Conservation (phyloP, 2,113 vertebrate species). For the Panurus biarmicus region DNA sequence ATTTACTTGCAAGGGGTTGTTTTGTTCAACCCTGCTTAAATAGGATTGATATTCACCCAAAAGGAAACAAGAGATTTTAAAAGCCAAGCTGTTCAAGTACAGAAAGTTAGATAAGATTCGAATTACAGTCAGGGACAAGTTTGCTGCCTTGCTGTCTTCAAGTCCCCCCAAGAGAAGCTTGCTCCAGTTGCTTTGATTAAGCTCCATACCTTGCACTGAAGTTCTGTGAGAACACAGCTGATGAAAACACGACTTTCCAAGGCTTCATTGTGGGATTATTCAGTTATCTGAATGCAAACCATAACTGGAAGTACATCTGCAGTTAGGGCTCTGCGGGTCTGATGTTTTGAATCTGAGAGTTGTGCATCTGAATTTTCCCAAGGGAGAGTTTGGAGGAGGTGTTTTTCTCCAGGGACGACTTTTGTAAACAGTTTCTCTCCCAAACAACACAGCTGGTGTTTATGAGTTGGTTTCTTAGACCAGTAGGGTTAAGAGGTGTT, state of each 20-base stretch:
- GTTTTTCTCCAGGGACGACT: too few relatives aligned
- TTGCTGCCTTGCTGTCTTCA: not conserved
- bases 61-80: not conserved
- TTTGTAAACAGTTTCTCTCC: too few relatives aligned
- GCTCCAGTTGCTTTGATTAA: not conserved
- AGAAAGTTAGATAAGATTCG: not conserved
- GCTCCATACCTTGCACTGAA: not conserved
- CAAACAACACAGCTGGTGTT: too few relatives aligned
- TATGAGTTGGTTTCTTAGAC: too few relatives aligned
- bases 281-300: not conserved
- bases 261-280: not conserved
- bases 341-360: too few relatives aligned
- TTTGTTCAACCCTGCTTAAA: not conserved
- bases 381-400: too few relatives aligned
- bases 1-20: not conserved
- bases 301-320: not conserved
- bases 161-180: not conserved
- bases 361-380: too few relatives aligned
- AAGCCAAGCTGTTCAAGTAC: not conserved
- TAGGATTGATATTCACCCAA: not conserved
- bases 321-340: not conserved
- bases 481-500: too few relatives aligned
- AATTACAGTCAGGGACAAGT: not conserved
- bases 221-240: not conserved
- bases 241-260: not conserved